Evolutionary conservation across 2,113 vertebrate genomes (phyloP), one percentile per base, ranked within the genome.

Genomic region (Chaenocephalus aceratus): DNA sequence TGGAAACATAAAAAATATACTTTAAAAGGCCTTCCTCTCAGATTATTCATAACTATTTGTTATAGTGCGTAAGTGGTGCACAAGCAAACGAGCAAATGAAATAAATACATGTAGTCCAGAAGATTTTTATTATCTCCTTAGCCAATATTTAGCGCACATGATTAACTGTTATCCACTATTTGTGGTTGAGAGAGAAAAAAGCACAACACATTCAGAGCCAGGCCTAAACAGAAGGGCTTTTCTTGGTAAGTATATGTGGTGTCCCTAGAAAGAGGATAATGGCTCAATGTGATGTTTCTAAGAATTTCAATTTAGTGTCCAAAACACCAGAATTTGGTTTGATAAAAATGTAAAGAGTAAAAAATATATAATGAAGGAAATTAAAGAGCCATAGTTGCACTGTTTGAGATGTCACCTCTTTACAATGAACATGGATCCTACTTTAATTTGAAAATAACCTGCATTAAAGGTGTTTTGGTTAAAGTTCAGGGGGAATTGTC

Each of bases 61-160:
- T 56, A 67, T 14, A 12, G 34, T 10, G 61, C 0, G 3, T 61
- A 26, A 72, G 65, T 63, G 57, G 54, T 16, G 14, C 51, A 69
- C 60, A 83, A 61, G 41, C 41, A 53, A 86, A 69, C 4, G 3
- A 70, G 16, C 45, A 64, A 75, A 72, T 72, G 51, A 78, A 71
- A 67, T n/a, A 12, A 69, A 66, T 53, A 65, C 34, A 69, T 79
- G 54, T 18, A 21, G 45, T 6, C 34, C 60, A 77, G 41, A 77
- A 70, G 45, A 73, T 63, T 82, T 79, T 45, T 71, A 82, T 79
- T 72, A 54, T 30, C 53, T 21, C 34, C 45, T 63, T 76, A 71
- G 72, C 9, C 54, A 16, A n/a, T 53, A 21, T 82, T 68, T 64
- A 68, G 23, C 44, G 46, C 41, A 62, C 41, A 52, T 10, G 57